Base-by-base conservation (phyloP, 2,797 vertebrate species). In the Percopsis omiscomaycus region DNA sequence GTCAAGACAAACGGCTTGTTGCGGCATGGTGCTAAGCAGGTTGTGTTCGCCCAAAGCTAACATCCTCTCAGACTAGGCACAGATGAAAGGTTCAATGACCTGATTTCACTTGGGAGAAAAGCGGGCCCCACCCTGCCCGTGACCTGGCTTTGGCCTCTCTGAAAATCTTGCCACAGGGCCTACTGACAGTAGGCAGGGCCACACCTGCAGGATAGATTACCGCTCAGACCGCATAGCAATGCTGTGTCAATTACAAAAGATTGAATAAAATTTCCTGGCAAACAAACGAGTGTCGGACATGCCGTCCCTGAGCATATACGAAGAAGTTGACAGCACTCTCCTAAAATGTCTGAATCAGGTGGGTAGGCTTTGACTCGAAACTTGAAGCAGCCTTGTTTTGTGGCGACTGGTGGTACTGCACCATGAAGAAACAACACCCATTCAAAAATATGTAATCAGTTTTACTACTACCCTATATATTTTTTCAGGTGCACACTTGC, bases 131-230 rank as follows among this genome's bases (percentile, higher is more conserved):
- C 90, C 90, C 90, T 81, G 80, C 84, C 64, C 69, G 45, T 88
- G 90, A 91, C 89, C 89, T 81, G 77, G 75, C 85, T 74, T 67
- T 91, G 85, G 84, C 89, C 89, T 90, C 65, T 49, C 61, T 49
- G 73, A 67, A 64, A 57, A 82, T 74, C 73, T 78, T 64, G 42
- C 72, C 37, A 3, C 69, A 75, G 79, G 82, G 74, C 78, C 63
- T 2, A 54, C 57, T 61, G 59, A 67, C 76, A 67, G 86, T 78
- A 79, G 82, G 89, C 85, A 79, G 86, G 75, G 59, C 64, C 63
- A 68, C 59, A 87, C 87, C 89, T 86, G 85, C 55, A 81, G 79
- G 65, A 78, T 59, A 72, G 78, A 68, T 22, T 22, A 66, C 68
- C 68, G 37, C 64, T 50, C 4, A 42, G 45, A 47, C 16, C 16